Conservation (phyloP, 2,888 invertebrate species). For the Trissoscelio sp. region DNA sequence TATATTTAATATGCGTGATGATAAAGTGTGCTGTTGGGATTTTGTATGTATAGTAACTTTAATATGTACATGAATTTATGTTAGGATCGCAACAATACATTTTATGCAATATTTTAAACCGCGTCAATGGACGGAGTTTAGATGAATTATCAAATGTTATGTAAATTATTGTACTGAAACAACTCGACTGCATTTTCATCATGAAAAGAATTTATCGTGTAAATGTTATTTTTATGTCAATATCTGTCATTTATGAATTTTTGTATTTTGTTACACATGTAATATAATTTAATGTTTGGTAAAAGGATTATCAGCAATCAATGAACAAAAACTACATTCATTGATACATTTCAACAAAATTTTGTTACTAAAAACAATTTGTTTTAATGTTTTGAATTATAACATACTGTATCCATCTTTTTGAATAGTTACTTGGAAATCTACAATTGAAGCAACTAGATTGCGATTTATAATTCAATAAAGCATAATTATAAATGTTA, state of each 20-base stretch:
- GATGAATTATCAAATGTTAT: constrained; percentile 22
- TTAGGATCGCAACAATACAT: constrained; percentile 27
- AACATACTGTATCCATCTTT: too few relatives aligned
- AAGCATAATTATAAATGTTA: not conserved
- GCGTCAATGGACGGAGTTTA: constrained; percentile 23
- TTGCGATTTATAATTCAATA: not conserved
- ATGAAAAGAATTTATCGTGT: constrained; percentile 7
- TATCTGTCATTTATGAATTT: constrained; percentile 15
- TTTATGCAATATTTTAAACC: constrained; percentile 5
- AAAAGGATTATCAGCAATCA: not conserved
- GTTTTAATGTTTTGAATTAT: too few relatives aligned
- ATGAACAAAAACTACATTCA: not conserved
- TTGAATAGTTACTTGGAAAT: too few relatives aligned
- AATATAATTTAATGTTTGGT: constrained; percentile 2
- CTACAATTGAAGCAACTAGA: too few relatives aligned
- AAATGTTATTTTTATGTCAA: constrained; percentile 5
- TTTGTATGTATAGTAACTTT: constrained; percentile 12
- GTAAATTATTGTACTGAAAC: constrained; percentile 20
- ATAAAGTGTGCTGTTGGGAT: constrained; percentile 45
- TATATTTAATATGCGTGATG: constrained; percentile 27
- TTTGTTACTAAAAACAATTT: too few relatives aligned
- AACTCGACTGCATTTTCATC: constrained; percentile 33
- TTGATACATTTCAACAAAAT: too few relatives aligned
- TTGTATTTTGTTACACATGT: constrained; percentile 27
- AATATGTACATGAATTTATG: constrained; percentile 8